Evolutionary conservation across 2,113 vertebrate genomes (phyloP).

Genomic region (Suricata suricatta): DNA sequence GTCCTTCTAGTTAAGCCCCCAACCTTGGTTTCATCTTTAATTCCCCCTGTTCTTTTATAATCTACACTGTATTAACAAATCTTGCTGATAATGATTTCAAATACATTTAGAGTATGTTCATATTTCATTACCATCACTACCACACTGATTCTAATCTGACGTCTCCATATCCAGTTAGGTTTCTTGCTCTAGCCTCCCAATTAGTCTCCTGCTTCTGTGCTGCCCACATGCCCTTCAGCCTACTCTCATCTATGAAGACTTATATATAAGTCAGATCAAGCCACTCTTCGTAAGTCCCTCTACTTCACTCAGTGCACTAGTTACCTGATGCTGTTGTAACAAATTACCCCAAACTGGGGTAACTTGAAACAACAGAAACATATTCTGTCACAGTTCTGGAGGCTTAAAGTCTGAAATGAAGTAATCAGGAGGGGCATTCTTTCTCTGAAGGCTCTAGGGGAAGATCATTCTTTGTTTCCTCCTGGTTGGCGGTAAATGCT

Average conservation of each 20-base stretch:
- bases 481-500: neutral
- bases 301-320: neutral
- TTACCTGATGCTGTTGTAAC: neutral
- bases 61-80: neutral
- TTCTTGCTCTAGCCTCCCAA: neutral
- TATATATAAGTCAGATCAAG: neutral
- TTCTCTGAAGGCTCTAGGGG: neutral
- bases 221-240: neutral
- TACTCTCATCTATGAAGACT: neutral
- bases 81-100: neutral
- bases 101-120: neutral
- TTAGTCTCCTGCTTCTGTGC: too few relatives aligned
- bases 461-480: neutral
- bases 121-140: neutral
- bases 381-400: neutral
- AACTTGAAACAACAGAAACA: neutral
- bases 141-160: neutral
- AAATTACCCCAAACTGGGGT: neutral
- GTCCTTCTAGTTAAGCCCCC: neutral
- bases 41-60: neutral
- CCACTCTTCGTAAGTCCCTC: neutral
- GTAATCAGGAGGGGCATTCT: neutral
- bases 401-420: neutral
- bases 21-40: neutral
- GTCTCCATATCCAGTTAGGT: neutral